These are phyloP conservation scores for Blera fallax DNA, from an alignment of 2,888 invertebrate species.

Conservation along the genomic window DNA sequence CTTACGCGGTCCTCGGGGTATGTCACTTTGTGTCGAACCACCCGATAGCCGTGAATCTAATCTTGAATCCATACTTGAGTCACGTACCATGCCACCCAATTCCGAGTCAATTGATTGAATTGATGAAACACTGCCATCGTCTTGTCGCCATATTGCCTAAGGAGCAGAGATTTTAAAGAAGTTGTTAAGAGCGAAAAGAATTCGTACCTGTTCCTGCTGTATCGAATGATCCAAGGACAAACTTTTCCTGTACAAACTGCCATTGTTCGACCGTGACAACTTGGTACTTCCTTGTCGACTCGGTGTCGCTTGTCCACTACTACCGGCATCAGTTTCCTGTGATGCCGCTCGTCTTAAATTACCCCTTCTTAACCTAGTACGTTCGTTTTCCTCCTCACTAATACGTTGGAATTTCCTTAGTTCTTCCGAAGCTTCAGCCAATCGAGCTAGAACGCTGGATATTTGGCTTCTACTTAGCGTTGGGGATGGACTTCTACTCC, in stretches of 20 bases:
- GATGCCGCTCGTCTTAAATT: conserved; percentile 83
- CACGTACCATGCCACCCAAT: conserved; percentile 86
- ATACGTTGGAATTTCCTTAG: conserved; percentile 83
- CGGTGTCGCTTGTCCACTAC: conserved; percentile 79
- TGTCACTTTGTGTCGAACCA: conserved; percentile 92
- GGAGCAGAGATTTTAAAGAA: background rate
- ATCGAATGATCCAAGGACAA: conserved; percentile 87
- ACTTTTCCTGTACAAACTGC: conserved; percentile 87
- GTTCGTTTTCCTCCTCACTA: conserved; percentile 83
- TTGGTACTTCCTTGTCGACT: conserved; percentile 79
- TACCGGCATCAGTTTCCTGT: conserved; percentile 85
- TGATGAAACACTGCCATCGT: conserved; percentile 92
- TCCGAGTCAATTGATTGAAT: conserved; percentile 90
- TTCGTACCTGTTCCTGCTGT: conserved; percentile 81
- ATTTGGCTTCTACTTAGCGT: conserved; percentile 78
- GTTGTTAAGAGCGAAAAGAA: background rate
- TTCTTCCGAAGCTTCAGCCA: conserved; percentile 89
- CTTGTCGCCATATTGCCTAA: conserved; percentile 91
- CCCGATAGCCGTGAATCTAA: conserved; percentile 92
- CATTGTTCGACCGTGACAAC: conserved; percentile 81
- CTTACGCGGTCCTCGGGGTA: conserved; percentile 86
- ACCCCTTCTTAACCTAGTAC: conserved; percentile 81
- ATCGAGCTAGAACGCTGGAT: conserved; percentile 82
- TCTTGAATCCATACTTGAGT: conserved; percentile 84
- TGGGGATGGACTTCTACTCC: conserved; percentile 79